Conservation (phyloP, 2,797 vertebrate species). For the Myotis findleyi region DNA sequence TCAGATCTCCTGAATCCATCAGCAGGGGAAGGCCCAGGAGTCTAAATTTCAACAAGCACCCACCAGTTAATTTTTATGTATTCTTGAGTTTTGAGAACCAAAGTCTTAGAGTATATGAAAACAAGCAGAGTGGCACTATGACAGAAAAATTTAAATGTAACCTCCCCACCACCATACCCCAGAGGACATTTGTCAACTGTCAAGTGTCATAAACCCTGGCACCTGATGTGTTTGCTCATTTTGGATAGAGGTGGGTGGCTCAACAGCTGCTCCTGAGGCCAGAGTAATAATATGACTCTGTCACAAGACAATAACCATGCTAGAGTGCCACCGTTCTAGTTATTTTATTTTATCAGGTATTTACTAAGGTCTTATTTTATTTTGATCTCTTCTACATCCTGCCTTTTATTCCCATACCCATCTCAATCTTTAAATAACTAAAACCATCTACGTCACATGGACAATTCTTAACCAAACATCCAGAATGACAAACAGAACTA, state of each 20-base stretch:
- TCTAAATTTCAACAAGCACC: background rate
- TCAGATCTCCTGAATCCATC: background rate
- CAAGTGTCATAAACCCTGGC: background rate
- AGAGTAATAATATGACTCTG: background rate
- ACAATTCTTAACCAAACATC: background rate
- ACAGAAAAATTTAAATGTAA: background rate
- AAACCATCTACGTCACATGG: background rate
- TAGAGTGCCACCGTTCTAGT: background rate
- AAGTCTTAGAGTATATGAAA: background rate
- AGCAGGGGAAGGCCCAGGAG: background rate
- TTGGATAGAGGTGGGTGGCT: background rate
- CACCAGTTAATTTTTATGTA: background rate
- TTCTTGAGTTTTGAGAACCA: background rate
- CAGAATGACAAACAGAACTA: conserved; percentile 12
- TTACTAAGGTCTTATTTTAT: background rate
- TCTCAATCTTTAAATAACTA: conserved; percentile 18
- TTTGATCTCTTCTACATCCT: background rate
- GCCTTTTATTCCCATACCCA: background rate
- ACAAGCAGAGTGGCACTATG: background rate
- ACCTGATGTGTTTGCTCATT: background rate
- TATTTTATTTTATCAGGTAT: background rate
- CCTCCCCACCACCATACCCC: background rate
- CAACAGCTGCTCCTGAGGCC: background rate
- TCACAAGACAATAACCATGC: background rate
- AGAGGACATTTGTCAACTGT: background rate